Percentiles rank a stretch among this genome's conserved stretches.
phyloP scores from a whole-genome alignment of 2,797 vertebrate genomes.

The Notoglanidium macrostoma region DNA sequence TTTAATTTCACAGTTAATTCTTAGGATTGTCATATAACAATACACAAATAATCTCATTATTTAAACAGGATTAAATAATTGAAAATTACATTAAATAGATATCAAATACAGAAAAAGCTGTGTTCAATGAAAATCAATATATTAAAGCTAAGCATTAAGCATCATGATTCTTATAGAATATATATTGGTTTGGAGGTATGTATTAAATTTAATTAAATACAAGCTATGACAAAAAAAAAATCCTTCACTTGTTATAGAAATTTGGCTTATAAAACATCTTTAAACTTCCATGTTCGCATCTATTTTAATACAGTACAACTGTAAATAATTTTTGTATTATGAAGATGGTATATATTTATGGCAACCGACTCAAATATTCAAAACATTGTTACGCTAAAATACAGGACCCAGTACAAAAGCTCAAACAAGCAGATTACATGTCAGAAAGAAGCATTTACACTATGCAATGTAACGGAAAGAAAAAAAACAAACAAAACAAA shows the following conservation, averaged over 20 bases:
- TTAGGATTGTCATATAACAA: slow-evolving; percentile 32
- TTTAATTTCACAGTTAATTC: slow-evolving; percentile 53
- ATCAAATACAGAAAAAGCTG: slow-evolving; percentile 9
- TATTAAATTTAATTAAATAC: neutral
- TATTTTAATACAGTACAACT: slow-evolving; percentile 24
- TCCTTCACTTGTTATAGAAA: neutral
- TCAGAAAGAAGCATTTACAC: slow-evolving; percentile 9
- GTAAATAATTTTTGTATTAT: neutral
- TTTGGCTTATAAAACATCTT: neutral
- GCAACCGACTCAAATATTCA: neutral
- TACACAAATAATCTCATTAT: slow-evolving; percentile 37
- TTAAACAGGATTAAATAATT: slow-evolving; percentile 25
- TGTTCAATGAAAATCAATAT: neutral
- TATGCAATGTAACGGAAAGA: neutral
- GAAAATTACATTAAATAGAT: slow-evolving; percentile 18
- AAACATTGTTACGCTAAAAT: neutral
- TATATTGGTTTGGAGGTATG: neutral
- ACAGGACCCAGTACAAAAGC: slow-evolving; percentile 36
- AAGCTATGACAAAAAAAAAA: neutral
- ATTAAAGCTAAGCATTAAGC: slow-evolving; percentile 10
- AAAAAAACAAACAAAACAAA: neutral
- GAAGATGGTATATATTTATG: neutral
- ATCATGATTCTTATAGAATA: neutral
- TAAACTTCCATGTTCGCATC: slow-evolving; percentile 1
- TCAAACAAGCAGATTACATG: neutral